These are phyloP conservation scores for Streblospio benedicti DNA, from an alignment of 1,140 invertebrate species.

Conservation along the genomic window DNA sequence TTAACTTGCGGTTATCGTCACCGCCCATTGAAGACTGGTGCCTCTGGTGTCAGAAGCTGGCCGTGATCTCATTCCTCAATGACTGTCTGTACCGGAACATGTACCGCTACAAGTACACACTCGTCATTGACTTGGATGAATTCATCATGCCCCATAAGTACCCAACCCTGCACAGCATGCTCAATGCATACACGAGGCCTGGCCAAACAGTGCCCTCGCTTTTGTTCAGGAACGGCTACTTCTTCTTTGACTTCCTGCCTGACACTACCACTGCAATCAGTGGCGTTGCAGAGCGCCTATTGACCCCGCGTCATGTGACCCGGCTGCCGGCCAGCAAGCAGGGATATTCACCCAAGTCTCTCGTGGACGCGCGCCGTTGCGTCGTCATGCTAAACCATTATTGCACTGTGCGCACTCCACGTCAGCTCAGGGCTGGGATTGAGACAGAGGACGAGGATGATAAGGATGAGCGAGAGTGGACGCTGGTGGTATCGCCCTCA, in stretches of 20 bases:
- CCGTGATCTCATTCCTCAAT: conserved; percentile 62
- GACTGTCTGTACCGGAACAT: conserved; percentile 85
- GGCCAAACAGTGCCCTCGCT: background rate
- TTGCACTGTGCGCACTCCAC: conserved; percentile 4
- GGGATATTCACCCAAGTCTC: conserved; percentile 12
- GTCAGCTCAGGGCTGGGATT: no score
- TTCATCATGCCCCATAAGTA: conserved; percentile 83
- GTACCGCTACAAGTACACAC: conserved; percentile 67
- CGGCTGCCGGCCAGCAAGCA: background rate
- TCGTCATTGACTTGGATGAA: conserved; percentile 82
- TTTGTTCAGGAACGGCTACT: conserved; percentile 16
- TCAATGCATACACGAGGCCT: background rate
- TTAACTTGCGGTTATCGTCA: background rate
- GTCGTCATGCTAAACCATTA: conserved; percentile 16
- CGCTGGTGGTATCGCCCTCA: background rate
- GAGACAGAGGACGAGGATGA: no score
- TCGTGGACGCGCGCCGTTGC: conserved; percentile 9
- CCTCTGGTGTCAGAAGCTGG: conserved; percentile 11
- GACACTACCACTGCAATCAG: no score
- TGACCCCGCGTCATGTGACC: no score
- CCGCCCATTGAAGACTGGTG: conserved; percentile 9
- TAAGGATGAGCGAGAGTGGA: background rate
- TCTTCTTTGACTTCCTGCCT: conserved; percentile 11
- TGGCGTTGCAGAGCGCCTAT: no score
- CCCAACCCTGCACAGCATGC: no score